These are phyloP conservation scores for Drosophila colorata DNA, from an alignment of 2,888 invertebrate genomes.

Conservation along the genomic window DNA sequence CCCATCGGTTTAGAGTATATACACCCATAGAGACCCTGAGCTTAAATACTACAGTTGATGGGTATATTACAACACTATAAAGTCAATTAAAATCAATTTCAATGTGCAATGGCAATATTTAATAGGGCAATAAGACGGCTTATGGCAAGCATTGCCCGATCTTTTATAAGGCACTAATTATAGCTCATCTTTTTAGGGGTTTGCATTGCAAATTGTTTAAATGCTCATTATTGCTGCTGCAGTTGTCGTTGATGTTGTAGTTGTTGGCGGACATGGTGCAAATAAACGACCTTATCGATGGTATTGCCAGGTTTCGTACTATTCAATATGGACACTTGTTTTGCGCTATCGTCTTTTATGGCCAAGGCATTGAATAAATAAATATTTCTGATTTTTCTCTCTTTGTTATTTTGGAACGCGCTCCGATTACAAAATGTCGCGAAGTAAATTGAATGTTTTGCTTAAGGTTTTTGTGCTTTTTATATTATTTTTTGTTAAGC, in stretches of 20 bases:
- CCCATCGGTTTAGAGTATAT: neutral
- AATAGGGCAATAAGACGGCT: slow-evolving; percentile 37
- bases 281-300: slow-evolving; percentile 56
- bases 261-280: slow-evolving; percentile 36
- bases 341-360: slow-evolving; percentile 52
- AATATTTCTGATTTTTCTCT: slow-evolving; percentile 11
- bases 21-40: slow-evolving; percentile 4
- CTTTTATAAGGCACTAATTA: slow-evolving; percentile 42
- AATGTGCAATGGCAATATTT: slow-evolving; percentile 11
- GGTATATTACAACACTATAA: slow-evolving; percentile 17
- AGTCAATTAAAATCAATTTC: slow-evolving; percentile 44
- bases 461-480: slow-evolving; percentile 15
- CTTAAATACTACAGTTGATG: slow-evolving; percentile 1
- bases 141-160: slow-evolving; percentile 33
- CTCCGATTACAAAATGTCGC: slow-evolving; percentile 52
- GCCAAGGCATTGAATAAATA: slow-evolving; percentile 70
- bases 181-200: slow-evolving; percentile 13
- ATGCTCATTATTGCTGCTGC: slow-evolving; percentile 29
- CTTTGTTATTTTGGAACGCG: slow-evolving; percentile 46
- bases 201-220: slow-evolving; percentile 41
- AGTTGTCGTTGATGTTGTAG: slow-evolving; percentile 3
- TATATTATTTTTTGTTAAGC: slow-evolving; percentile 30
- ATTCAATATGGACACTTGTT: slow-evolving; percentile 55
- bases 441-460: slow-evolving; percentile 22
- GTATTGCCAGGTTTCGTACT: slow-evolving; percentile 37